Base-by-base conservation (phyloP, 1,140 invertebrate species). In the Pseudomyrmex dendroicus region DNA sequence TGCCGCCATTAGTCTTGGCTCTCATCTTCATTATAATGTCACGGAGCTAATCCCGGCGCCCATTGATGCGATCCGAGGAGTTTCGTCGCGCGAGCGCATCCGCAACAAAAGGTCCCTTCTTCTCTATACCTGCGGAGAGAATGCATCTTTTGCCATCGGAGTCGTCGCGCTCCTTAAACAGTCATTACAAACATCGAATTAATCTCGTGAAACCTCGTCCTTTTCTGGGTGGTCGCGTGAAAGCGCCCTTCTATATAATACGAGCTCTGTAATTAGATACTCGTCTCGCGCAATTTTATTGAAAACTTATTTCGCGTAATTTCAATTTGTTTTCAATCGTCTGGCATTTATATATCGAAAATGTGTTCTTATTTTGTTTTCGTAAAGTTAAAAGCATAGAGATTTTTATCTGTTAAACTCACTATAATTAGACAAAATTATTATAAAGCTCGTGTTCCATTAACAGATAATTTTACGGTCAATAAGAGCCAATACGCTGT, bases 21-120 rank as follows among this genome's bases (percentile, higher is more conserved):
- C 85, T 89, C 88, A 80, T 89, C 89, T 89, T 89, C 86, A 89
- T 89, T 89, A 85, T 86, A 86, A 85, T 84, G 82, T 84, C 85
- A 89, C 73, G 77, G 66, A 54, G 68, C 87, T 89, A 89, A 89
- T 89, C 86, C 85, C 74, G 67, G 52, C 59, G 84, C 22, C 80
- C 80, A 87, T 87, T 87, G 80, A 86, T 61, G 52, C 84, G 57
- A 77, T 87, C 85, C 74, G 73, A 64, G 46, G 52, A 57, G 59
- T 83, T 83, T 22, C 80, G 84, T 67, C 80, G 73, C 56, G 83
- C 68, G 73, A 77, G 73, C 73, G 48, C 68, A 20, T 76, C 73
- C 10, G 5, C 13, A 44, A 84, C 86, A 77, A 86, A 76, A 50
- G 22, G 46, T n/a, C 35, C 25, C 72, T 68, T 44, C 61, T 83